Percentiles rank a stretch among this genome's conserved stretches.
These are phyloP conservation scores for Peromyscus attwateri DNA, from an alignment of 2,797 vertebrate species.

Conservation along the genomic window DNA sequence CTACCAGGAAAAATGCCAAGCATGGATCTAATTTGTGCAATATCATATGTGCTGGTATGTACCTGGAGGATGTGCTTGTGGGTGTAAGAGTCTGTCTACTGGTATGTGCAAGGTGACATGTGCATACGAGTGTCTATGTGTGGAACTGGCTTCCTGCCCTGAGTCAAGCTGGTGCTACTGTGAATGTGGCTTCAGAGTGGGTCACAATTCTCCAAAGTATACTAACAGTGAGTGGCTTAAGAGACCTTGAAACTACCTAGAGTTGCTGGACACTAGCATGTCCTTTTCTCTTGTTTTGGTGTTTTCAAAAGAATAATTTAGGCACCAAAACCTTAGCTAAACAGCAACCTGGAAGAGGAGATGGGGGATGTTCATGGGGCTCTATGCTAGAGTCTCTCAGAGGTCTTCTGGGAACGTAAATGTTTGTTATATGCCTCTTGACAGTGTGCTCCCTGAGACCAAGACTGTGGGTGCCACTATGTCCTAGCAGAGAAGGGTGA, in stretches of 20 bases:
- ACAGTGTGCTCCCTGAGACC: background rate
- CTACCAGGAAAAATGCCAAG: background rate
- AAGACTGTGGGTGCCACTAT: accelerated
- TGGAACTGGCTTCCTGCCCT: background rate
- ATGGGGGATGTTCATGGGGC: background rate
- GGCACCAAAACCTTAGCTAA: background rate
- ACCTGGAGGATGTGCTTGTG: background rate
- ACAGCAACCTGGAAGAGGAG: background rate
- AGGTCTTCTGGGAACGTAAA: background rate
- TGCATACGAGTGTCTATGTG: background rate
- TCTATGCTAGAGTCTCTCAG: background rate
- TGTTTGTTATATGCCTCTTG: too few relatives aligned
- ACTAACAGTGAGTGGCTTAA: background rate
- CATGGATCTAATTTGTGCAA: background rate
- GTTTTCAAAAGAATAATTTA: constrained; percentile 30
- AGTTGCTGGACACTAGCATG: background rate
- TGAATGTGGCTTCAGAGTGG: background rate
- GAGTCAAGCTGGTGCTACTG: background rate
- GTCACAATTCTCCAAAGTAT: background rate
- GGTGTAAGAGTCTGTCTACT: background rate
- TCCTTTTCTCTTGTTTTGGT: background rate
- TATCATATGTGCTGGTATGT: background rate
- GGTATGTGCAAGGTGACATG: background rate
- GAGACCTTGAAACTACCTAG: background rate
- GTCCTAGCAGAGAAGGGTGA: background rate